phyloP scores from a whole-genome alignment of 2,888 invertebrate genomes.

The Drosophila subsilvestris region DNA sequence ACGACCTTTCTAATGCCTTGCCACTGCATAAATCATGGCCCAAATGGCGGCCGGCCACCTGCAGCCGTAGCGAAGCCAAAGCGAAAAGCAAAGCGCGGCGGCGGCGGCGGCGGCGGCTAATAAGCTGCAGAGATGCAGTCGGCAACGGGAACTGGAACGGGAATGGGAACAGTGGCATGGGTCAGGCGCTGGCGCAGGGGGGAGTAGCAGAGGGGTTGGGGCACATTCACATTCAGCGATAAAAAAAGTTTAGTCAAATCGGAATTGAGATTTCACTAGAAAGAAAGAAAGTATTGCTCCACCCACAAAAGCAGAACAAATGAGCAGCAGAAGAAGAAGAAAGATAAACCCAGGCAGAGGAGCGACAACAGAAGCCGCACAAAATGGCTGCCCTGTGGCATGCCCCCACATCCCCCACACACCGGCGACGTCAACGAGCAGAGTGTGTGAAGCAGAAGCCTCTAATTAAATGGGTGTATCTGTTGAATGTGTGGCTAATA shows the following conservation, averaged over 20 bases:
- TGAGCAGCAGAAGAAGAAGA: neutral
- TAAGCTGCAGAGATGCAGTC: neutral
- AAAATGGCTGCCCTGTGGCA: constrained; percentile 56
- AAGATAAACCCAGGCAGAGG: neutral
- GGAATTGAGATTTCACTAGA: constrained; percentile 53
- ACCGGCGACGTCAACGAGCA: neutral
- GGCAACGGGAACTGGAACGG: constrained; percentile 8
- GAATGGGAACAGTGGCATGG: constrained; percentile 26
- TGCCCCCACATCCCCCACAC: neutral
- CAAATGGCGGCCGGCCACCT: constrained; percentile 45
- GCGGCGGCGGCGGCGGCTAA: constrained; percentile 18
- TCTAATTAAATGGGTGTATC: constrained; percentile 75
- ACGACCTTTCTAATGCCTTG: constrained; percentile 69
- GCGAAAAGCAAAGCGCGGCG: constrained; percentile 27
- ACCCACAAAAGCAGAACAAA: constrained; percentile 25
- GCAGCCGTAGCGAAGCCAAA: constrained; percentile 27
- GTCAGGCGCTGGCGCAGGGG: constrained; percentile 8
- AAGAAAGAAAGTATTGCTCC: constrained; percentile 64
- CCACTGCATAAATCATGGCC: constrained; percentile 67
- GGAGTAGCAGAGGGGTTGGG: constrained; percentile 21
- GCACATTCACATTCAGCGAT: constrained; percentile 35
- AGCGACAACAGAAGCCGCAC: constrained; percentile 6
- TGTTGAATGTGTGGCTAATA: constrained; percentile 69
- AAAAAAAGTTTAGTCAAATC: constrained; percentile 46
- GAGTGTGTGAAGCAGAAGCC: constrained; percentile 48